A percentile compares a stretch with the other conserved stretches of the same genome.
Evolutionary conservation across 2,888 invertebrate genomes (phyloP).

Genomic region (Vannuccia rotundouncinata): DNA sequence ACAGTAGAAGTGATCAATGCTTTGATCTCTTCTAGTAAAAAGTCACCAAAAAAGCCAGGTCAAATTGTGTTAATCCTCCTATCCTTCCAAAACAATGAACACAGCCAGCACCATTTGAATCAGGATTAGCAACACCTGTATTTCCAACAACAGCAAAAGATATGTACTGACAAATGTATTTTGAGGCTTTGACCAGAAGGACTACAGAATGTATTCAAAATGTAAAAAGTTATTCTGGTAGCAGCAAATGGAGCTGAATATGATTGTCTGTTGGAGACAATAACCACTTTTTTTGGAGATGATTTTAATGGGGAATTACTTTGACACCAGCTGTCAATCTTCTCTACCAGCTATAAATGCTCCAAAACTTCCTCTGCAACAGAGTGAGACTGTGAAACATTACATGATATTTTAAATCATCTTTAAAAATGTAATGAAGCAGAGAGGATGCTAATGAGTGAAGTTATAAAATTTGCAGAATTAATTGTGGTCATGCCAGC

Average conservation of each 20-base stretch:
- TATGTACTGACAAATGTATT: constrained; percentile 17
- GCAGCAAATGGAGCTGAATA: constrained; percentile 21
- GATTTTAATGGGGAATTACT: too few species aligned
- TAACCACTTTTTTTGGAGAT: too few species aligned
- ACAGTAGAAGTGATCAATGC: constrained; percentile 8
- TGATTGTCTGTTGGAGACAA: constrained; percentile 25
- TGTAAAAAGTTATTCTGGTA: constrained; percentile 15
- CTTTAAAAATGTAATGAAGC: background rate
- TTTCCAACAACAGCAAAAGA: constrained; percentile 20
- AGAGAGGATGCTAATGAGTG: background rate
- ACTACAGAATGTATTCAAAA: constrained; percentile 12
- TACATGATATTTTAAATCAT: background rate
- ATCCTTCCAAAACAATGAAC: background rate
- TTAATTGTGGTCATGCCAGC: background rate
- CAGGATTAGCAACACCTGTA: constrained; percentile 1
- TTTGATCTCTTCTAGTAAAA: constrained; percentile 11
- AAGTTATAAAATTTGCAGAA: constrained; percentile 8
- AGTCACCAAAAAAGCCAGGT: constrained; percentile 15
- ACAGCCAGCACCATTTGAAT: constrained; percentile 15
- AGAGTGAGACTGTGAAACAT: background rate
- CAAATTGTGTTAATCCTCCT: constrained; percentile 15
- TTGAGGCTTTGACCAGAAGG: constrained; percentile 23
- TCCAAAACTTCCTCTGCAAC: background rate
- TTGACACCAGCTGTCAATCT: constrained; percentile 21
- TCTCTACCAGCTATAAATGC: constrained; percentile 14